Evolutionary conservation across 1,140 invertebrate species (phyloP), one percentile per base, ranked within the genome.

Genomic region (Lepidurus arcticus): DNA sequence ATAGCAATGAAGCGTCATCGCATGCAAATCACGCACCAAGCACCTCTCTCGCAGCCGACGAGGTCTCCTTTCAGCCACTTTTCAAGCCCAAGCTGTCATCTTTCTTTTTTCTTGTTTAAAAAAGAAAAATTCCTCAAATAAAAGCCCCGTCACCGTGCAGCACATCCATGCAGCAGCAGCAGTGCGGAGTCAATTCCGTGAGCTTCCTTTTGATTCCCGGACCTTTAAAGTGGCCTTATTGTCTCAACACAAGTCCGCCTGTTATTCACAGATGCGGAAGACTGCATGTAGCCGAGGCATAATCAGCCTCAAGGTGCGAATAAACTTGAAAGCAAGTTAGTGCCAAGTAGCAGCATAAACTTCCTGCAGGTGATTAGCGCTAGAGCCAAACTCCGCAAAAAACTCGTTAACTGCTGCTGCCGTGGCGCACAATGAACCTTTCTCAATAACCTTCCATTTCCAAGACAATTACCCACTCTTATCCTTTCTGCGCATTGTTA

Each of bases 1-100:
- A 65, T 65, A 65, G 53, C 53, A 65, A 65, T 65, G 53, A 65
- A 65, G 53, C 53, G 53, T 65, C 53, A 65, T 65, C 53, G 53
- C 53, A 65, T 65, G 53, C 53, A 65, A 65, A 65, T 65, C 53
- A 65, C 53, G 53, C 53, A 65, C 53, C 9, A 7, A 65, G 53
- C 53, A 65, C 53, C 53, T 65, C 53, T 13, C 53, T 13, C 5
- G 53, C 16, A 65, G 53, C 53, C 53, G 53, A 65, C 53, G 53
- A 65, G 53, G 16, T 65, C 45, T 65, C 53, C 53, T 65, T 65
- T 65, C 53, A 65, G 53, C 53, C 8, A 65, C 53, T 65, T 65
- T 65, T 16, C 13, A 13, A 65, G 53, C 53, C 21, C 53, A 65
- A 65, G 21, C 53, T 65, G 53, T 65, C 53, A 65, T 65, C 16